Conservation (phyloP, 1,140 invertebrate genomes). For the Diuraphis noxia region DNA sequence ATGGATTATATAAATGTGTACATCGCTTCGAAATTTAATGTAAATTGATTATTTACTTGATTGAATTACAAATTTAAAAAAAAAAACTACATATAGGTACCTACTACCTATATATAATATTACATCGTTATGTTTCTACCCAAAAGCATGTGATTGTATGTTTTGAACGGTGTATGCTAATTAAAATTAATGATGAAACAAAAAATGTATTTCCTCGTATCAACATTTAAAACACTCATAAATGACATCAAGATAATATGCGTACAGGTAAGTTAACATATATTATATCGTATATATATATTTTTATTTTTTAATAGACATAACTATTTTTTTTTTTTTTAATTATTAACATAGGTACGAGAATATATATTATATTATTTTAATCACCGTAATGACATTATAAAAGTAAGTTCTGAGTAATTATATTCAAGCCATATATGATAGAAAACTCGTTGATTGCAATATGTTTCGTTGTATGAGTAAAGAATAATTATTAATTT, state of each 20-base stretch:
- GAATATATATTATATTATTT: background rate
- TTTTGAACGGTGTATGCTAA: background rate
- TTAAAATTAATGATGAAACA: background rate
- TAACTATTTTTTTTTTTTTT: background rate
- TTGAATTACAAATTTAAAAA: slow-evolving; percentile 2
- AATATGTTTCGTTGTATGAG: background rate
- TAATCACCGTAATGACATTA: background rate
- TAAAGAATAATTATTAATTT: background rate
- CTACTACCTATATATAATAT: background rate
- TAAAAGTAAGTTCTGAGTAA: background rate
- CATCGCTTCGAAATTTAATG: background rate
- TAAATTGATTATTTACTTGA: background rate
- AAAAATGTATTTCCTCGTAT: background rate
- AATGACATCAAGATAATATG: background rate
- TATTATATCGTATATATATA: background rate
- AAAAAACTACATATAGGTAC: background rate
- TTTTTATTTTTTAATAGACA: too few species aligned
- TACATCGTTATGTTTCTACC: background rate
- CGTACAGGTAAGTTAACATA: background rate
- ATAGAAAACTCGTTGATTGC: background rate
- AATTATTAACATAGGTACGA: background rate
- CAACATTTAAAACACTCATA: background rate
- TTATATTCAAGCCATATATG: background rate
- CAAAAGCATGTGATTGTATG: background rate
- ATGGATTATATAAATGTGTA: background rate